Conservation (phyloP, 2,888 invertebrate species). For the Tanytarsus gracilentus region DNA sequence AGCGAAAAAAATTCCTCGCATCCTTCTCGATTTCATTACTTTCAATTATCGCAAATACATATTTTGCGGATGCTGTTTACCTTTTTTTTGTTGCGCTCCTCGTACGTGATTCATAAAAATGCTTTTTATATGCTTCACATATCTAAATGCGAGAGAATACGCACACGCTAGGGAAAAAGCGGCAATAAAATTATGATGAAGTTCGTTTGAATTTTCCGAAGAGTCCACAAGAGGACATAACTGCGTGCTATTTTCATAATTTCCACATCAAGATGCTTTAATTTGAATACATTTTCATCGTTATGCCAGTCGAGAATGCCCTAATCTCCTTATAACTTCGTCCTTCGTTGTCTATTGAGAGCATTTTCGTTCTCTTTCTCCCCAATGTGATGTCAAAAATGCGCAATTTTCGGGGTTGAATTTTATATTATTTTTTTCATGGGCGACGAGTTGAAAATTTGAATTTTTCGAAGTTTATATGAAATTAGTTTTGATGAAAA, state of each 20-base stretch:
- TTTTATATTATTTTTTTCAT: no score
- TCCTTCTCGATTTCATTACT: conserved; percentile 7
- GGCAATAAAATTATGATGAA: conserved; percentile 7
- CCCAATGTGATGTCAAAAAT: no score
- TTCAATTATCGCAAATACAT: conserved; percentile 2
- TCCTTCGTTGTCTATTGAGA: no score
- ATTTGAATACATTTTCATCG: conserved; percentile 16
- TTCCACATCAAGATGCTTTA: conserved; percentile 19
- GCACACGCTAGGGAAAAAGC: not conserved
- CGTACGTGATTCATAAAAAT: conserved; percentile 7
- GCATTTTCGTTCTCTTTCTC: not conserved
- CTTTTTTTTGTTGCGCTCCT: not conserved
- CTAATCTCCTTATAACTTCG: conserved; percentile 8
- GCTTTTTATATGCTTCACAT: no score
- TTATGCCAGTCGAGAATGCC: not conserved
- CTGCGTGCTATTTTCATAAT: conserved; percentile 28
- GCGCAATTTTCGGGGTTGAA: no score
- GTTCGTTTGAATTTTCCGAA: conserved; percentile 3
- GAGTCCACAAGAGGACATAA: conserved; percentile 23
- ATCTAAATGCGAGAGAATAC: not conserved
- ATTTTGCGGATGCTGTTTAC: not conserved
- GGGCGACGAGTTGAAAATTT: no score
- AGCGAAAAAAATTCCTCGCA: no score
- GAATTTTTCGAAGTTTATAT: no score
- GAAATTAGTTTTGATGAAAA: no score